phyloP scores from a whole-genome alignment of 1,140 invertebrate genomes.

The Bradysia coprophila region DNA sequence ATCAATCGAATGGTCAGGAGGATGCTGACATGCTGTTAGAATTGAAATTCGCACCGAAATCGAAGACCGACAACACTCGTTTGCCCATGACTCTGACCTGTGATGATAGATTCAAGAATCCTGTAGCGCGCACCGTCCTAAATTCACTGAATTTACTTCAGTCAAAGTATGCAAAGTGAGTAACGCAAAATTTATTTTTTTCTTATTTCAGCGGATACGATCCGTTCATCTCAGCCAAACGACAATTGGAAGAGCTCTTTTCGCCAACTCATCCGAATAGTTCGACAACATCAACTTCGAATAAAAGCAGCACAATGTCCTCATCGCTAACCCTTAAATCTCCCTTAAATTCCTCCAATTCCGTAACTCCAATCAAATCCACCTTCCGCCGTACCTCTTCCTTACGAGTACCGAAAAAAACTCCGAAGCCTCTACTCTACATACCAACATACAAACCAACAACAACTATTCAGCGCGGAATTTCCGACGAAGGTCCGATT shows the following conservation, averaged over 20 bases:
- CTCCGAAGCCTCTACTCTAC: slow-evolving; percentile 17
- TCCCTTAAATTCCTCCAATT: not conserved
- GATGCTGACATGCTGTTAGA: not conserved
- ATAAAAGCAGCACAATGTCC: slow-evolving; percentile 4
- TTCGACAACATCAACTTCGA: slow-evolving; percentile 9
- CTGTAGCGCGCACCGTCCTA: too few relatives aligned
- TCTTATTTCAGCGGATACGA: slow-evolving; percentile 33
- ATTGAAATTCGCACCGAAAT: not conserved
- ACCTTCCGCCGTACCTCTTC: slow-evolving; percentile 21
- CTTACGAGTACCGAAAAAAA: slow-evolving; percentile 15
- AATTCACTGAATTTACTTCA: too few relatives aligned
- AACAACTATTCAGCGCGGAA: slow-evolving; percentile 18
- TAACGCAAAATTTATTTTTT: too few relatives aligned
- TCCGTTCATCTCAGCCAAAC: slow-evolving; percentile 43
- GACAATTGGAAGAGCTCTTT: slow-evolving; percentile 47
- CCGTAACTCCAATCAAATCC: slow-evolving; percentile 4
- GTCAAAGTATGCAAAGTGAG: too few relatives aligned
- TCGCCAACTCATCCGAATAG: slow-evolving; percentile 21
- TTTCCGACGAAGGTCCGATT: slow-evolving; percentile 23
- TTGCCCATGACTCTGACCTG: too few relatives aligned
- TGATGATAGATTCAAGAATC: too few relatives aligned
- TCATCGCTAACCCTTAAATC: slow-evolving; percentile 7
- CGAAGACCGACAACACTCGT: not conserved
- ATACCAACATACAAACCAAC: slow-evolving; percentile 9
- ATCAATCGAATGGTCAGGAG: too few relatives aligned